Conservation (phyloP, 2,888 invertebrate genomes). For the Conistra vaccinii region DNA sequence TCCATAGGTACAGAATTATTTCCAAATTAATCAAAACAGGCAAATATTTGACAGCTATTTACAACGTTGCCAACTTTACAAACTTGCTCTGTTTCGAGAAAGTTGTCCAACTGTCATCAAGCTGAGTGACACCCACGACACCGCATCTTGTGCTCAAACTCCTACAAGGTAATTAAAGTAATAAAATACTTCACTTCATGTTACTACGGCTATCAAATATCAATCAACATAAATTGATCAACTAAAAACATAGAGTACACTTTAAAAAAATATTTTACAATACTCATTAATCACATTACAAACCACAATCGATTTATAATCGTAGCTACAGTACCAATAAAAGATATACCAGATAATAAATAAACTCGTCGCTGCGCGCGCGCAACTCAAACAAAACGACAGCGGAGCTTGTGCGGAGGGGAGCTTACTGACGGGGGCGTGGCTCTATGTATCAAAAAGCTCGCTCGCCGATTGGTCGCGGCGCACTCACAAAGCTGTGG, state of each 20-base stretch:
- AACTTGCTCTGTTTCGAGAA: conserved; percentile 23
- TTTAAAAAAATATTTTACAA: conserved; percentile 54
- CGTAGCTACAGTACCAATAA: conserved; percentile 74
- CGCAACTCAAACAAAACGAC: conserved; percentile 68
- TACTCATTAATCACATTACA: conserved; percentile 65
- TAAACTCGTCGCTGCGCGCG: conserved; percentile 70
- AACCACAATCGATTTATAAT: conserved; percentile 78
- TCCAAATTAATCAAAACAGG: too few species aligned
- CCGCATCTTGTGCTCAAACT: not conserved
- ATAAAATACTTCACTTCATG: conserved; percentile 33
- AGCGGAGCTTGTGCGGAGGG: conserved; percentile 65
- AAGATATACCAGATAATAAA: conserved; percentile 74
- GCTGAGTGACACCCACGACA: not conserved
- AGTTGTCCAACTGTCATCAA: not conserved
- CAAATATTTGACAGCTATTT: too few species aligned
- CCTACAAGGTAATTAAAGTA: conserved; percentile 32
- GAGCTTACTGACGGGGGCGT: conserved; percentile 76
- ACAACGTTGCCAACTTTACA: too few species aligned
- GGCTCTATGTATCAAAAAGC: conserved; percentile 85
- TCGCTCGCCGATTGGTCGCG: conserved; percentile 77
- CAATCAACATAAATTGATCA: conserved; percentile 60
- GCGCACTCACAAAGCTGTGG: conserved; percentile 70
- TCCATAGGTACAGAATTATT: too few species aligned
- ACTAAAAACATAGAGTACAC: conserved; percentile 56
- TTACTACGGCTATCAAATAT: conserved; percentile 48